Conservation (phyloP, 1,140 invertebrate species). For the Pseudachorutes palmiensis region DNA sequence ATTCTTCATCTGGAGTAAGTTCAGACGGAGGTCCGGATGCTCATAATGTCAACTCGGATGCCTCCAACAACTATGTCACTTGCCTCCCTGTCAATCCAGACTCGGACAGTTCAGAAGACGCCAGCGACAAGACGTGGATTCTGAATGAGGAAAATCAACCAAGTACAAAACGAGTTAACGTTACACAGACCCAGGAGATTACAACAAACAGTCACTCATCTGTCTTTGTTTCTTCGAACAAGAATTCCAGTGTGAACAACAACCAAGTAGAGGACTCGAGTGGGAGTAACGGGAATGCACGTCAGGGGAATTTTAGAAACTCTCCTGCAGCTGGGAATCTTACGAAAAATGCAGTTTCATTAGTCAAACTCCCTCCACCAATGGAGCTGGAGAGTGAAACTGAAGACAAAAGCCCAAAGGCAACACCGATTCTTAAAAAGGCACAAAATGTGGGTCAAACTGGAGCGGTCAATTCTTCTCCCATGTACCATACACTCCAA, state of each 20-base stretch:
- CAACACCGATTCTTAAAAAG: conserved; percentile 26
- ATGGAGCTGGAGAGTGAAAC: conserved; percentile 62
- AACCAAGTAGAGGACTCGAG: no score
- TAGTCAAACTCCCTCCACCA: conserved; percentile 70
- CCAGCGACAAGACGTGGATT: conserved; percentile 43
- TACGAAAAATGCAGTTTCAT: conserved; percentile 61
- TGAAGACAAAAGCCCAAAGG: conserved; percentile 44
- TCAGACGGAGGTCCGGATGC: no score
- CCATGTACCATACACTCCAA: conserved; percentile 36
- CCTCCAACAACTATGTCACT: conserved; percentile 39
- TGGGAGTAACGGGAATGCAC: not conserved
- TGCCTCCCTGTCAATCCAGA: conserved; percentile 40
- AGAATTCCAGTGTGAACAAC: not conserved
- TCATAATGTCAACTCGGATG: not conserved
- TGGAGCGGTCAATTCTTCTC: not conserved
- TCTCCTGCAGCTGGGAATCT: conserved; percentile 39
- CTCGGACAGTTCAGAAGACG: conserved; percentile 42
- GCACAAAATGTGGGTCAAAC: not conserved
- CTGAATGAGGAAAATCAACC: conserved; percentile 39
- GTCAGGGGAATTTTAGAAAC: not conserved
- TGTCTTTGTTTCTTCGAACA: not conserved
- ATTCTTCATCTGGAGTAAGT: no score
- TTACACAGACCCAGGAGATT: conserved; percentile 4
- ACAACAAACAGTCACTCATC: not conserved
- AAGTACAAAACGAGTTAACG: conserved; percentile 3